These are phyloP conservation scores for Scaptomyza hsui DNA, from an alignment of 1,140 invertebrate genomes.

Conservation along the genomic window DNA sequence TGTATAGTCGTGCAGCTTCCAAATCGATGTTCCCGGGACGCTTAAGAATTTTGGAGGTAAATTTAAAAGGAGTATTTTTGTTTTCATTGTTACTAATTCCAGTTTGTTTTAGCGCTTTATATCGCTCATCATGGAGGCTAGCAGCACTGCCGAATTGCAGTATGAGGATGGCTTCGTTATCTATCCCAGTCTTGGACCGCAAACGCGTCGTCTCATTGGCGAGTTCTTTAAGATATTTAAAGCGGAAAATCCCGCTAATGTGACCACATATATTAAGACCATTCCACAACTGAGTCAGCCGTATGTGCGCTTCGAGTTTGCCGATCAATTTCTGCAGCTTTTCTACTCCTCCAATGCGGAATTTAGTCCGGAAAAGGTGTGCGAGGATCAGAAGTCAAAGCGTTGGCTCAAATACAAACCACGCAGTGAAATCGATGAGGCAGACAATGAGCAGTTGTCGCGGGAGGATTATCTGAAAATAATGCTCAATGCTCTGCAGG, in stretches of 20 bases:
- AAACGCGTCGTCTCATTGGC: conserved; percentile 45
- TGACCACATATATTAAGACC: conserved; percentile 52
- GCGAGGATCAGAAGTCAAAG: conserved; percentile 45
- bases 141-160: conserved; percentile 61
- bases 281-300: conserved; percentile 45
- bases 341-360: conserved; percentile 47
- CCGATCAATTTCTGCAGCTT: conserved; percentile 60
- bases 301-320: conserved; percentile 61
- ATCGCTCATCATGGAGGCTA: conserved; percentile 56
- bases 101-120: conserved; percentile 43
- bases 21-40: conserved; percentile 42
- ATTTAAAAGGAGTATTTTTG: neutral
- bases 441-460: conserved; percentile 53
- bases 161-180: conserved; percentile 48
- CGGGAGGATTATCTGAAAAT: conserved; percentile 61
- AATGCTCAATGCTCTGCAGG: conserved; percentile 48
- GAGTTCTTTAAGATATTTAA: conserved; percentile 70
- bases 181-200: conserved; percentile 49
- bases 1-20: conserved; percentile 45
- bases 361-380: conserved; percentile 53
- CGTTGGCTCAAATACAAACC: conserved; percentile 61
- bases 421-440: conserved; percentile 30
- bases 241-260: conserved; percentile 40
- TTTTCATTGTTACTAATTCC: neutral
- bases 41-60: conserved; percentile 46